Evolutionary conservation across 2,797 vertebrate species (phyloP), one percentile per base, ranked within the genome.

Genomic region (Aotus griseimembra): DNA sequence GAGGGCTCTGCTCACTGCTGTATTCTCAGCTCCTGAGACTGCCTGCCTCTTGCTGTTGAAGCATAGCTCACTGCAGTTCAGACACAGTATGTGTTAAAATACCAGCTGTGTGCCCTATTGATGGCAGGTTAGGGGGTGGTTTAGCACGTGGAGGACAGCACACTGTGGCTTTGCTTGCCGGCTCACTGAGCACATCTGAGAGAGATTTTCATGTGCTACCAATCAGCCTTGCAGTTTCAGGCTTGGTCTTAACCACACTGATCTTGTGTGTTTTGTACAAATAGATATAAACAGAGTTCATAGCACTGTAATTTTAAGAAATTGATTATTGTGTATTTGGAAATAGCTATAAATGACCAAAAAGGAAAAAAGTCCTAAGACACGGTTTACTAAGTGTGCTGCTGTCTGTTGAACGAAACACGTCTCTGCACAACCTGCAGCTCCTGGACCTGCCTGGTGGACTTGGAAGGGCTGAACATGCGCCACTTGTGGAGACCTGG

Each of bases 391-490:
- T 26, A 4, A 1, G 6, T 30, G 0, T 39, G 41, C 88, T 39
- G 41, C 88, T 0, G 0, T 2, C 17, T 19, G 1, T 39, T 41
- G 72, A 87, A 0, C 48, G 1, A 72, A 30, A 41, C 36, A 3
- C 26, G 0, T 4, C 26, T 90, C 61, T 36, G 79, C 30, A 4
- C 64, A 28, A 26, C 64, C 88, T 20, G 11, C 96, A 99, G 99
- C 61, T 99, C 99, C 0, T 99, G 99, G 99, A 99, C 99, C 36
- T 99, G 99, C 94, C 98, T 99, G 20, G 99, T 99, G 93, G 99
- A 99, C 93, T 98, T 99, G 55, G 99, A 99, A 97, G 99, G 99
- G 0, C 98, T 99, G 86, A 99, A 99, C 97, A 99, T 99, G 99
- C 98, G 99, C 20, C 99, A 99, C 95, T 95, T 99, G 70, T 99